These are phyloP conservation scores for Eufriesea mexicana DNA, from an alignment of 1,140 invertebrate genomes.

Conservation along the genomic window DNA sequence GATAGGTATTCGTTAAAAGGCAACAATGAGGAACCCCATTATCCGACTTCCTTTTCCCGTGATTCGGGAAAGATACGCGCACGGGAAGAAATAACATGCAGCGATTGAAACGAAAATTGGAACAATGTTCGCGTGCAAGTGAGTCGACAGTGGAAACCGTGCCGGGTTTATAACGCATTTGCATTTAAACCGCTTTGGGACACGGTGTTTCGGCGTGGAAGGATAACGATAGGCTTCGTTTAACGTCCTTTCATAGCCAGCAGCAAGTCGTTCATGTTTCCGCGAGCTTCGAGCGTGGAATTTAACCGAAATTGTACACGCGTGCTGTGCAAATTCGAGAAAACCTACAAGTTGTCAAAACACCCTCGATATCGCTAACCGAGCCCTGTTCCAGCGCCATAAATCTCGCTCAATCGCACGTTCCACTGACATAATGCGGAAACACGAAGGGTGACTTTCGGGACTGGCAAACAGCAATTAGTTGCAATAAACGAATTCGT, in stretches of 20 bases:
- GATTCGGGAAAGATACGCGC: background rate
- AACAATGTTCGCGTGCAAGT: background rate
- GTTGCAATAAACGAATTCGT: background rate
- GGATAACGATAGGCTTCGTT: conserved; percentile 21
- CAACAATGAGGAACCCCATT: background rate
- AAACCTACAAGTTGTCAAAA: too few species aligned
- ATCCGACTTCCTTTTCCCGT: background rate
- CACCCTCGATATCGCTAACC: too few species aligned
- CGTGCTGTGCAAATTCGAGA: too few species aligned
- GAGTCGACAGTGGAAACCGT: background rate
- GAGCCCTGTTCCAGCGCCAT: too few species aligned
- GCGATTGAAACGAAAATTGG: conserved; percentile 8
- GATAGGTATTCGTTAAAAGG: too few species aligned
- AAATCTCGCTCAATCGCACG: too few species aligned
- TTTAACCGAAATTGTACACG: too few species aligned
- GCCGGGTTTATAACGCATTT: conserved; percentile 34
- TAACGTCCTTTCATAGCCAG: background rate
- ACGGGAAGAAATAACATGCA: background rate
- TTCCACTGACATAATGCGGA: too few species aligned
- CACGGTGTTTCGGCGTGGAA: background rate
- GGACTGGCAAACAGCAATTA: background rate
- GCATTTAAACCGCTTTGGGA: conserved; percentile 40
- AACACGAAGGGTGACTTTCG: too few species aligned
- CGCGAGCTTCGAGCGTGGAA: too few species aligned
- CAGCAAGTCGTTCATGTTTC: too few species aligned